phyloP scores from a whole-genome alignment of 2,113 vertebrate species.

The Anas platyrhynchos region DNA sequence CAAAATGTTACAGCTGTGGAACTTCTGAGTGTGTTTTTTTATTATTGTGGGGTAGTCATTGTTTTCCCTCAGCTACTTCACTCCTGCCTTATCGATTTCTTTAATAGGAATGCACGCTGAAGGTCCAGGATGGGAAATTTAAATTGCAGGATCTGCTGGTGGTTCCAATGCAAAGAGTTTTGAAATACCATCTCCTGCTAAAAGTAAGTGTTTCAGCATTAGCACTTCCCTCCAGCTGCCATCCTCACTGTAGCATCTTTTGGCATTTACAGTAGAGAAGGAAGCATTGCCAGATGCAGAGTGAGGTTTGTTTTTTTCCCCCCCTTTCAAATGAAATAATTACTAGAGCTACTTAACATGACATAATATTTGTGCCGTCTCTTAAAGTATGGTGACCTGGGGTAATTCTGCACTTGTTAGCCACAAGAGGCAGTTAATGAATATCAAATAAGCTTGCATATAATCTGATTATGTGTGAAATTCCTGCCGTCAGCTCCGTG shows the following conservation, averaged over 20 bases:
- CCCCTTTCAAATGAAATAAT: conserved; percentile 23
- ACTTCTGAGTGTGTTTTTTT: fast-evolving
- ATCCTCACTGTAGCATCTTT: background rate
- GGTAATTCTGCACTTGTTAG: conserved; percentile 48
- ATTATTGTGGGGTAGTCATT: background rate
- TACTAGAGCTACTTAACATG: background rate
- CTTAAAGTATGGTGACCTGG: conserved; percentile 17
- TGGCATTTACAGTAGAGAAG: background rate
- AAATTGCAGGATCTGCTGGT: conserved; percentile 96
- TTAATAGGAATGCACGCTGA: conserved; percentile 91
- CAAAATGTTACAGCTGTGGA: background rate
- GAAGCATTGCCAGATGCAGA: background rate
- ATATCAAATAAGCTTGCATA: conserved; percentile 52
- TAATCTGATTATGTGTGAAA: conserved; percentile 72
- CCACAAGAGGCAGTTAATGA: conserved; percentile 56
- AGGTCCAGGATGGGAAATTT: conserved; percentile 97
- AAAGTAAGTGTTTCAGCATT: conserved; percentile 81
- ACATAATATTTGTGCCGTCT: conserved; percentile 17
- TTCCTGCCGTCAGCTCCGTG: background rate
- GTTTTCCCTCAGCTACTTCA: background rate
- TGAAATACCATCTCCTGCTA: conserved; percentile 96
- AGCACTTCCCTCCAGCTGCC: background rate
- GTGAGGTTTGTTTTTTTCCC: background rate
- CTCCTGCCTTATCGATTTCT: background rate
- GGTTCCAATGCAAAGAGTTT: conserved; percentile 96